Evolutionary conservation across 2,888 invertebrate genomes (phyloP), one percentile per base, ranked within the genome.

Genomic region (Xestobium rufovillosum): DNA sequence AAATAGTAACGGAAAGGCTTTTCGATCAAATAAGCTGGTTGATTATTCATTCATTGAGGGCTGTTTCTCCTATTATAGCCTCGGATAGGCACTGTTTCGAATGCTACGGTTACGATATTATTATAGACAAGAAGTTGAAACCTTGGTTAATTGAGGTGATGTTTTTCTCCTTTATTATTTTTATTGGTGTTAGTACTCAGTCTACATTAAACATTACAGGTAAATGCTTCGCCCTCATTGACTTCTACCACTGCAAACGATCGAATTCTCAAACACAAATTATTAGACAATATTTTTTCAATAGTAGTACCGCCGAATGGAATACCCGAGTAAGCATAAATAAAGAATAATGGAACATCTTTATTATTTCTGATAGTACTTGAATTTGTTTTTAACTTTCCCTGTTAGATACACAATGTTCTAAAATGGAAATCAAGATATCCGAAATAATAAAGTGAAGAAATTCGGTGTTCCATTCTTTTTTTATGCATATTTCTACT

Each of bases 81-180:
- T 92, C 88, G 51, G 94, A 95, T 65, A 71, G 89, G 34, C 90
- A 90, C 61, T 90, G 90, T 57, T 90, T 87, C 57, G 91, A 91
- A 65, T 91, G 91, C 55, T 96, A 95, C 57, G 95, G 95, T 26
- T 95, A 90, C 60, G 95, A 95, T 58, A 92, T 95, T 34, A 95
- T 95, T 50, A 92, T 95, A 50, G 95, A 95, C 61, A 86, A 91
- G 58, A 82, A 84, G 55, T 66, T 95, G 16, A 95, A 95, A 60
- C 95, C 95, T 0, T 95, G 91, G 91, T 68, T 91, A 8, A 85
- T 91, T 34, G 91, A 91, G 70, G 80, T 80, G n/a, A n/a, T n/a
- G n/a, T n/a, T n/a, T n/a, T n/a, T n/a, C n/a, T n/a, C n/a, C n/a
- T n/a, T n/a, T n/a, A 8, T 28, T 11, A 8, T n/a, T n/a, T 23